Evolutionary conservation across 2,113 vertebrate species (phyloP), one percentile per base, ranked within the genome.

Genomic region (Stictonetta naevosa): DNA sequence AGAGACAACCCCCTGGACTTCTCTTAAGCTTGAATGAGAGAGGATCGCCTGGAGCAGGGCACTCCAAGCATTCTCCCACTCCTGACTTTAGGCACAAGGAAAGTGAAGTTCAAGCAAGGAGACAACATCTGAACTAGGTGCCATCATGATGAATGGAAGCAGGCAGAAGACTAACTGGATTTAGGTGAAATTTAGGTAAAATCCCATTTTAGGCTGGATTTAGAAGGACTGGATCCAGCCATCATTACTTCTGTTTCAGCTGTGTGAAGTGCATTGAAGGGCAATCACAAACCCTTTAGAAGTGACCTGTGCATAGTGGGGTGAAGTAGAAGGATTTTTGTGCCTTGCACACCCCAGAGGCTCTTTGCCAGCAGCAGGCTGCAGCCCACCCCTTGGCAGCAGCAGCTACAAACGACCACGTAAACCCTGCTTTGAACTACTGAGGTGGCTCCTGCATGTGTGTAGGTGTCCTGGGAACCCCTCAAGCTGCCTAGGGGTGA

Each of bases 381-480:
- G 53, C 38, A 83, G 67, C 36, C 69, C n/a, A 52, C 2, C 3
- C 36, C 16, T 42, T 36, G 44, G 44, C 79, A 85, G 62, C 7
- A 2, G 71, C 53, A 52, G 56, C 69, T 46, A 44, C 16, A 62
- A 25, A 25, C 8, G 3, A 23, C 36, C 28, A 14, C 0, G 0
- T 7, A 68, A 74, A 10, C 56, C 3, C 25, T 72, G 36, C 58
- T 72, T 46, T 52, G 48, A 68, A 56, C 17, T 79, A 40, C 40
- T 0, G 0, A 72, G 72, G 46, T 58, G 60, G 36, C 17, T 81
- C 10, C 52, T 67, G 22, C 3, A 12, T 50, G 2, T 33, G 53
- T 8, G 3, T 22, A 38, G 7, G 5, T 76, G 46, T 10, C 36
- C 64, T 67, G n/a, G 26, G 42, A 33, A 34, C 19, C 15, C 62